A percentile compares a stretch with the other conserved stretches of the same genome.
These are phyloP conservation scores for Bombus vancouverensis DNA, from an alignment of 1,140 invertebrate species.

Conservation along the genomic window DNA sequence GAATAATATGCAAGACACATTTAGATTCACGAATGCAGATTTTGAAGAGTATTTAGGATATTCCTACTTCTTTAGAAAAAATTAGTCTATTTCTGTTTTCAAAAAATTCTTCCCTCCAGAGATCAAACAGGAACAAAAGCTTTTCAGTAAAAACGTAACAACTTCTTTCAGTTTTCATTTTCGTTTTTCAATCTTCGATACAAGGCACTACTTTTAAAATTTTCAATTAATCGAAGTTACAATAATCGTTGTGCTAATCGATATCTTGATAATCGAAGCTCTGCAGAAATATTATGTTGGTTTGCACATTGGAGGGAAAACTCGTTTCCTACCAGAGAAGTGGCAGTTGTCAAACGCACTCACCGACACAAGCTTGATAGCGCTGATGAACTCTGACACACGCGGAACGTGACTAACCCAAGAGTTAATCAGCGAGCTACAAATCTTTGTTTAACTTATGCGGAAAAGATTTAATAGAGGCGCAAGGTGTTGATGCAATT, in stretches of 20 bases:
- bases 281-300: neutral
- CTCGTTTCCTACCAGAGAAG: neutral
- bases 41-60: neutral
- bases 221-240: neutral
- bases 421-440: constrained; percentile 55
- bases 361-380: constrained; percentile 48
- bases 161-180: neutral
- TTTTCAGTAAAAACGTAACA: neutral
- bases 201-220: too few relatives aligned
- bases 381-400: constrained; percentile 52
- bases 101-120: neutral
- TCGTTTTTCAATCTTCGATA: neutral
- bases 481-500: constrained; percentile 32
- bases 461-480: constrained; percentile 41
- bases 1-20: neutral
- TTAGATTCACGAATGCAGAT: neutral
- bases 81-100: neutral
- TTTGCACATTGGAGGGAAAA: neutral
- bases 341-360: constrained; percentile 29
- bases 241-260: too few relatives aligned
- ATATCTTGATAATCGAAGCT: too few relatives aligned
- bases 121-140: too few relatives aligned
- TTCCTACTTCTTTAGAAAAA: neutral
- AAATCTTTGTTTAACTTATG: constrained; percentile 64
- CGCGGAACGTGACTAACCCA: constrained; percentile 31